Base-by-base conservation (phyloP, 2,888 invertebrate genomes). In the Microplitis manilae region DNA sequence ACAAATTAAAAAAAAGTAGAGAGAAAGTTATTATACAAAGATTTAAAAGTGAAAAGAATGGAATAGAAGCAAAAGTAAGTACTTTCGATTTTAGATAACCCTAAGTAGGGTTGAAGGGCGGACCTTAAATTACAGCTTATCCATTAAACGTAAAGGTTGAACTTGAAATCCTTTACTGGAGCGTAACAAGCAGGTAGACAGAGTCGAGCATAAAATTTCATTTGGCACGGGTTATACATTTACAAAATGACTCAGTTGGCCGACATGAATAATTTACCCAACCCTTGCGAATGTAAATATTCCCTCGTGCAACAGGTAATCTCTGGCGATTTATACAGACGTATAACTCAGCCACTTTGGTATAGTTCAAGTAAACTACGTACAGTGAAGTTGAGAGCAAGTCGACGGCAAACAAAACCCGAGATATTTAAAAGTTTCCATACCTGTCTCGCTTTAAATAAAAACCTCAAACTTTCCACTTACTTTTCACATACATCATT, bases 271-370 rank as follows among this genome's bases (percentile, higher is more conserved):
- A 59, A 68, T 7, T 61, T 72, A 68, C 17, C 39, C 68, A 68
- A 50, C 17, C 69, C 64, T 40, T 41, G 74, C 73, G 74, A 77
- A 80, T 79, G 76, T 70, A 79, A 78, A 79, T 73, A 73, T 50
- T 13, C 50, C 50, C n/a, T 41, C 65, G 78, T 74, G 79, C 81
- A 80, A 80, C 81, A 80, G 79, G 80, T 81, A 80, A 79, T 79
- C 76, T 79, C 79, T 77, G 50, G 13, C 13, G 50, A 50, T 50
- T 50, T 50, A 50, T 50, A 50, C 50, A 50, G 50, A 41, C 38
- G 64, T 41, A 40, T 65, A 50, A 50, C 50, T 65, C 62, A 50
- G 6, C 71, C 71, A 40, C 68, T 20, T 40, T n/a, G 41, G 17
- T 17, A 68, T 1, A 17, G 9, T 2, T 8, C 1, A 15, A 17